phyloP scores from a whole-genome alignment of 1,140 invertebrate genomes.

The Drosophila ercepeae region DNA sequence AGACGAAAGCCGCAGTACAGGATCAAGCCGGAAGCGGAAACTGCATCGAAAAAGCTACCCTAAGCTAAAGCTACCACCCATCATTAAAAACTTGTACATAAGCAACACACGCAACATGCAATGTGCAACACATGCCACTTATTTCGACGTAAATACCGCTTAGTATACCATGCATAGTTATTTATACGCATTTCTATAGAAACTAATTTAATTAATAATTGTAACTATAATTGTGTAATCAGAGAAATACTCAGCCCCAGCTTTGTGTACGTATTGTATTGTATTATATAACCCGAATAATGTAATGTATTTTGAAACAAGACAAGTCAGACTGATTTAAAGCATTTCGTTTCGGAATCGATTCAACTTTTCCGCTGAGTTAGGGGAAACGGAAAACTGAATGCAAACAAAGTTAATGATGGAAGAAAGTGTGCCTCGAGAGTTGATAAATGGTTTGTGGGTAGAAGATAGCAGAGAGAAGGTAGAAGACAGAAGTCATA shows the following conservation, averaged over 20 bases:
- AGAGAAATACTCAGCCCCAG: slow-evolving; percentile 24
- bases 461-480: no score
- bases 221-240: slow-evolving; percentile 3
- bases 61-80: no score
- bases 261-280: slow-evolving; percentile 42
- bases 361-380: slow-evolving; percentile 12
- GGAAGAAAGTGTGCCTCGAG: slow-evolving; percentile 57
- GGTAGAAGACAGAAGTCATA: no score
- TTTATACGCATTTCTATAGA: slow-evolving; percentile 41
- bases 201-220: slow-evolving; percentile 63
- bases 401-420: slow-evolving; percentile 13
- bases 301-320: slow-evolving; percentile 57
- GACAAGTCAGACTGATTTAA: slow-evolving; percentile 77
- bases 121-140: slow-evolving; percentile 7
- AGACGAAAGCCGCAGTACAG: slow-evolving; percentile 69
- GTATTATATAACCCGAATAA: slow-evolving; percentile 45
- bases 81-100: slow-evolving; percentile 35
- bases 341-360: slow-evolving; percentile 55
- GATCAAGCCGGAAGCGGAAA: slow-evolving; percentile 45
- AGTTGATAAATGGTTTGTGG: not conserved
- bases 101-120: slow-evolving; percentile 6
- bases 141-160: slow-evolving; percentile 33
- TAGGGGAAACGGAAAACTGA: slow-evolving; percentile 41
- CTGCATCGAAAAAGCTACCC: slow-evolving; percentile 8
- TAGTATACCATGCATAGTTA: slow-evolving; percentile 29